Conservation (phyloP, 2,113 vertebrate genomes). For the Diglossa brunneiventris region DNA sequence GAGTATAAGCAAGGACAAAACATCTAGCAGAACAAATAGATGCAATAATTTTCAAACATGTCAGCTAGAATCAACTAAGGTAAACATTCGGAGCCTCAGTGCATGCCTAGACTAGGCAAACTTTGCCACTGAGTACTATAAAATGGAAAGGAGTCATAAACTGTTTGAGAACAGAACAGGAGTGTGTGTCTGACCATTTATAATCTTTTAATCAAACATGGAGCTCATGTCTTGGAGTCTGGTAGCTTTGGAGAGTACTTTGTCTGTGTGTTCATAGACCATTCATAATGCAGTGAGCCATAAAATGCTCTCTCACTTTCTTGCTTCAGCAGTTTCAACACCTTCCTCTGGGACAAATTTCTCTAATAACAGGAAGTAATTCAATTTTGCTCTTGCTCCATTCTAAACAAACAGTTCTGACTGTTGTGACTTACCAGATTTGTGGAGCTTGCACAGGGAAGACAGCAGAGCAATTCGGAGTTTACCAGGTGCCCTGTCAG, state of each 20-base stretch:
- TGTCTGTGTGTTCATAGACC: conserved; percentile 39
- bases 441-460: neutral
- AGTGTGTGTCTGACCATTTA: conserved; percentile 63
- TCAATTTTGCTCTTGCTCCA: conserved; percentile 68
- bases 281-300: conserved; percentile 51
- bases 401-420: conserved; percentile 43
- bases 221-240: conserved; percentile 35
- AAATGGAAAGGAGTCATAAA: conserved; percentile 62
- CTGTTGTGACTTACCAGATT: neutral
- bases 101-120: conserved; percentile 45
- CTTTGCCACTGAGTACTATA: conserved; percentile 43
- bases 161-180: conserved; percentile 62
- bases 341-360: conserved; percentile 68
- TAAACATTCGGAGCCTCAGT: conserved; percentile 57
- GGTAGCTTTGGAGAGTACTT: conserved; percentile 36
- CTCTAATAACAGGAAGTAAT: conserved; percentile 74
- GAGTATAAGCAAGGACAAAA: conserved; percentile 51
- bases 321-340: conserved; percentile 66
- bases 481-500: neutral
- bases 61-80: conserved; percentile 57
- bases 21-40: conserved; percentile 67
- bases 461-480: neutral
- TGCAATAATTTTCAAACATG: conserved; percentile 43
- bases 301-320: conserved; percentile 70
- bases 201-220: conserved; percentile 68